Percentiles rank a stretch among this genome's conserved stretches.
Evolutionary conservation across 2,888 invertebrate genomes (phyloP).

Genomic region (Cotesia congregata): DNA sequence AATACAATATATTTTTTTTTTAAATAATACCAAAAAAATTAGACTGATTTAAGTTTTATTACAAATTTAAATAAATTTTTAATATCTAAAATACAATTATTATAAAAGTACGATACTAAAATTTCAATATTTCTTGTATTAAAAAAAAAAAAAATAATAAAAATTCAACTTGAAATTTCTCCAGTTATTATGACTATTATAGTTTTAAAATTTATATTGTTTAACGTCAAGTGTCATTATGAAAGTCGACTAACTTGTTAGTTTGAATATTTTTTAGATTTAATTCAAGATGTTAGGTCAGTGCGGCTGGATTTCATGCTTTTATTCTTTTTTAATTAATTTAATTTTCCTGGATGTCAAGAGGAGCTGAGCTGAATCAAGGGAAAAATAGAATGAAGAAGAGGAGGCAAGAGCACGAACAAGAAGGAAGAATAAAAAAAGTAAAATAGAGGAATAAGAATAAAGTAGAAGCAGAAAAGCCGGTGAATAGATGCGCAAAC

Average conservation of each 20-base stretch:
- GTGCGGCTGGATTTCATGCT: background rate
- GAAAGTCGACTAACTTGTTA: background rate
- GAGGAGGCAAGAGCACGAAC: background rate
- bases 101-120: no score
- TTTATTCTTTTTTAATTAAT: conserved; percentile 3
- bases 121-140: no score
- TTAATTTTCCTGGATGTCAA: conserved; percentile 20
- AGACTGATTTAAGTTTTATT: no score
- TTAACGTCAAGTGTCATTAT: background rate
- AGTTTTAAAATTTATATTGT: no score
- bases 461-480: background rate
- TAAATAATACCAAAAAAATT: no score
- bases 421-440: conserved; percentile 9
- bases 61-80: no score
- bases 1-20: no score
- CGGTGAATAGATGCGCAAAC: conserved; percentile 39
- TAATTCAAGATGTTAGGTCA: conserved; percentile 12
- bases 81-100: no score
- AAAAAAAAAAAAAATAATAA: no score
- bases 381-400: background rate
- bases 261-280: background rate
- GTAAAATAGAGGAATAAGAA: background rate
- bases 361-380: background rate
- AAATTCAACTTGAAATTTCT: no score
- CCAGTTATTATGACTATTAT: no score